Conservation (phyloP, 1,140 invertebrate species). For the Andricus grossulariae region DNA sequence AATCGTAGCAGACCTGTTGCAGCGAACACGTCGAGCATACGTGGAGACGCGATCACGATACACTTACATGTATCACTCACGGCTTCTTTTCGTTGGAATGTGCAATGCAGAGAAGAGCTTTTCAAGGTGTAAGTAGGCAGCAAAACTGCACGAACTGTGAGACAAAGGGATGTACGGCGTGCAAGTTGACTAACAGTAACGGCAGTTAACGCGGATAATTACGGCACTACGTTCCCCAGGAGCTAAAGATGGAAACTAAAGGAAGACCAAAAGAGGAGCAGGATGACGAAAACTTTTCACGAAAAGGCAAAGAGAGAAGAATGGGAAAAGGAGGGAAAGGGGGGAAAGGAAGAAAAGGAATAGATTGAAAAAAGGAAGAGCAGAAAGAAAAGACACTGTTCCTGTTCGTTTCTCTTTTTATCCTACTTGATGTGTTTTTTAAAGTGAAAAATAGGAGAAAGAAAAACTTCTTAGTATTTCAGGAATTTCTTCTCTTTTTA, state of each 20-base stretch:
- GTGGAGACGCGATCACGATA: slow-evolving; percentile 44
- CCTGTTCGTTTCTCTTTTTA: too few species aligned
- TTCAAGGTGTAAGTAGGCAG: slow-evolving; percentile 45
- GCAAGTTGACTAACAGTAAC: slow-evolving; percentile 63
- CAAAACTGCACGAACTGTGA: slow-evolving; percentile 53
- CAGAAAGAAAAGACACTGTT: too few species aligned
- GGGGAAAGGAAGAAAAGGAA: slow-evolving; percentile 27
- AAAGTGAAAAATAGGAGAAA: neutral
- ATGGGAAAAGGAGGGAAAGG: neutral
- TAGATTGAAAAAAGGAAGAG: neutral
- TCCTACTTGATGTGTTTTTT: too few species aligned
- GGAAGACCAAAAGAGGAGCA: slow-evolving; percentile 46
- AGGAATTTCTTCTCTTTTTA: too few species aligned
- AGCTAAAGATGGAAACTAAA: slow-evolving; percentile 57
- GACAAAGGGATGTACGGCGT: slow-evolving; percentile 62
- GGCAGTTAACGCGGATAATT: slow-evolving; percentile 68
- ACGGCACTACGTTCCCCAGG: slow-evolving; percentile 52
- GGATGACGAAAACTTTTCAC: neutral
- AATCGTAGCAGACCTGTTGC: slow-evolving; percentile 66
- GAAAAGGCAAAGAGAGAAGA: slow-evolving; percentile 1
- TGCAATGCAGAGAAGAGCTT: slow-evolving; percentile 38
- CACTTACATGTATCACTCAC: slow-evolving; percentile 12
- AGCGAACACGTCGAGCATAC: slow-evolving; percentile 57
- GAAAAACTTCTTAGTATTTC: neutral
- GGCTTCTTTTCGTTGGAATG: slow-evolving; percentile 6